phyloP scores from a whole-genome alignment of 2,888 invertebrate genomes.

The Sphaerophoria taeniata region DNA sequence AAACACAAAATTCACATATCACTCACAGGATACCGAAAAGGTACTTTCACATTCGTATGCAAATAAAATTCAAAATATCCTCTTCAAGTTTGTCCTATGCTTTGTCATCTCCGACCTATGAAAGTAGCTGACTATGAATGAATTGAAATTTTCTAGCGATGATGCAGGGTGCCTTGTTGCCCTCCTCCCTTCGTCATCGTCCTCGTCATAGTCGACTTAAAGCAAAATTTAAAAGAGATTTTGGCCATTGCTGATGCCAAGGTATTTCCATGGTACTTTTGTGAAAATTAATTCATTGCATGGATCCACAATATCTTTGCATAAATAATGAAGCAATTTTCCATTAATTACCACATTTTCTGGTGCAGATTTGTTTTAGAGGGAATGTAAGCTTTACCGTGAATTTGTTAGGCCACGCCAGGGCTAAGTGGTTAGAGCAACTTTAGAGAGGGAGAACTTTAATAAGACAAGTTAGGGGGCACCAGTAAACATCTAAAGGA shows the following conservation, averaged over 20 bases:
- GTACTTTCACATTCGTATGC: slow-evolving; percentile 42
- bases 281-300: slow-evolving; percentile 73
- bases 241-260: slow-evolving; percentile 55
- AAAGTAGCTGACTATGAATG: background rate
- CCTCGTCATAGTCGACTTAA: background rate
- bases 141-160: background rate
- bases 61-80: slow-evolving; percentile 53
- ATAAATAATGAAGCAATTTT: slow-evolving; percentile 75
- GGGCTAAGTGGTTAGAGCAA: background rate
- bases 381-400: background rate
- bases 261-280: slow-evolving; percentile 65
- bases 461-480: slow-evolving; percentile 26
- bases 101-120: slow-evolving; percentile 31
- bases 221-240: slow-evolving; percentile 20
- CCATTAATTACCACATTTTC: slow-evolving; percentile 75
- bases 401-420: background rate
- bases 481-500: slow-evolving; percentile 43
- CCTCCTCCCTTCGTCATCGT: background rate
- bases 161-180: background rate
- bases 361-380: slow-evolving; percentile 64
- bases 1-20: too few relatives aligned
- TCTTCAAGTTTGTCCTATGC: slow-evolving; percentile 44
- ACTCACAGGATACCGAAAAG: too few relatives aligned
- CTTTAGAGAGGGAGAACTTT: slow-evolving; percentile 11
- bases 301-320: slow-evolving; percentile 74